These are phyloP conservation scores for Lacanobia wlatinum DNA, from an alignment of 2,888 invertebrate species.

Conservation along the genomic window DNA sequence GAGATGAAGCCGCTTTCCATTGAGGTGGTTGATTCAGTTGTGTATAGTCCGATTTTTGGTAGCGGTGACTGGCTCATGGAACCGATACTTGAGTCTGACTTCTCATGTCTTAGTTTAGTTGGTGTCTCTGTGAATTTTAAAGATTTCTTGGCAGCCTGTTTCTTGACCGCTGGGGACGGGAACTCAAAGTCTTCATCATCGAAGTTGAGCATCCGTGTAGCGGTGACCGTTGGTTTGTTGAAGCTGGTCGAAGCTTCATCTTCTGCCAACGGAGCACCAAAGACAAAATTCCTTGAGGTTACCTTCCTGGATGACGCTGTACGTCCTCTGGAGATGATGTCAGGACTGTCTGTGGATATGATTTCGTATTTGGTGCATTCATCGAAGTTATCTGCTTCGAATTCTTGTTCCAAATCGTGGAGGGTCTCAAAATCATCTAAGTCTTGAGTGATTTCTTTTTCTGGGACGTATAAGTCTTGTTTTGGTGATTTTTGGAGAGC, in stretches of 20 bases:
- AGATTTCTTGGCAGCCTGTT: slow-evolving; percentile 82
- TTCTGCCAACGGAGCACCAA: slow-evolving; percentile 86
- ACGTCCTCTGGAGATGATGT: slow-evolving; percentile 85
- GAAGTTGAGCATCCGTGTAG: slow-evolving; percentile 85
- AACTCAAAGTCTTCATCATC: slow-evolving; percentile 86
- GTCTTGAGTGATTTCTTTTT: slow-evolving; percentile 75
- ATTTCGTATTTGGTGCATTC: slow-evolving; percentile 88
- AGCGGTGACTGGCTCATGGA: slow-evolving; percentile 77
- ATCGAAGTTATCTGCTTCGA: slow-evolving; percentile 84
- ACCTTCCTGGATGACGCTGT: slow-evolving; percentile 78
- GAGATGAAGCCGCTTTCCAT: slow-evolving; percentile 89
- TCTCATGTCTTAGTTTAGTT: slow-evolving; percentile 78
- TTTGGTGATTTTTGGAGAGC: slow-evolving; percentile 73
- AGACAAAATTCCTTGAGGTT: slow-evolving; percentile 80
- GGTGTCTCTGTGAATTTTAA: slow-evolving; percentile 84
- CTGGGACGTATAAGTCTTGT: slow-evolving; percentile 75
- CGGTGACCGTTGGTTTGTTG: slow-evolving; percentile 75
- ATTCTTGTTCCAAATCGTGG: slow-evolving; percentile 87
- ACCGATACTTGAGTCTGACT: slow-evolving; percentile 81
- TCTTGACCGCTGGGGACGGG: slow-evolving; percentile 80
- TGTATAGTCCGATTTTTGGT: slow-evolving; percentile 75
- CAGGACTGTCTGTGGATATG: slow-evolving; percentile 87
- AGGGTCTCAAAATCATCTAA: slow-evolving; percentile 80
- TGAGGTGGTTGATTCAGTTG: slow-evolving; percentile 82
- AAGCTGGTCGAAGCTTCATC: slow-evolving; percentile 85